Base-by-base conservation (phyloP, 2,113 vertebrate species). In the Heliornis fulica region DNA sequence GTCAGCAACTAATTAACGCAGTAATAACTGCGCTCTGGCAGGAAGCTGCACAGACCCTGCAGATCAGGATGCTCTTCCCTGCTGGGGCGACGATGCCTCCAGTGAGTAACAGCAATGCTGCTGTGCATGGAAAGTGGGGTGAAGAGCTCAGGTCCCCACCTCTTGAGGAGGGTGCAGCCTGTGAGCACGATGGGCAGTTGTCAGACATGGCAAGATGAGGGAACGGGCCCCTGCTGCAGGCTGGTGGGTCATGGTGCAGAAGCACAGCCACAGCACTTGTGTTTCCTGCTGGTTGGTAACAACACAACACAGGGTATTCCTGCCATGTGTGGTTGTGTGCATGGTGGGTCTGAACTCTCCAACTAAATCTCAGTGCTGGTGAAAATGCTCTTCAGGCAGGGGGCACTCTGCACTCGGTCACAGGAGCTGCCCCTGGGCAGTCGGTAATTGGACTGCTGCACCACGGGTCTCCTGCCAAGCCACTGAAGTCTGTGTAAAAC, bases 341-440 rank as follows among this genome's bases (percentile, higher is more conserved):
- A 51, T 29, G 65, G 10, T 23, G 56, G 9, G n/a, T 50, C 28
- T 71, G 76, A 36, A 16, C 38, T 31, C 4, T 40, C 46, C 60
- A 32, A 13, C 7, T n/a, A 22, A 36, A 60, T 21, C 38, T 19
- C 2, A 13, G 56, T 16, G 60, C 71, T 76, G 84, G 13, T 45
- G 45, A 25, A 63, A 54, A 15, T 16, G 43, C 43, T 43, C 2
- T 40, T 41, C 13, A 20, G 20, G 41, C 16, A 13, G 18, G 22
- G 19, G 23, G 6, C 4, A 12, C 8, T 68, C 20, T 60, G 57
- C 31, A 8, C 11, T 21, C 7, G 8, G 10, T 29, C 46, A 21
- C 11, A 31, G 36, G 28, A 61, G 0, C 1, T 1, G 14, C n/a
- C 18, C 46, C 50, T 72, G 32, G 50, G 41, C 32, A 38, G 48